Base-by-base conservation (phyloP, 1,140 invertebrate species). In the Dufourea novaeangliae region DNA sequence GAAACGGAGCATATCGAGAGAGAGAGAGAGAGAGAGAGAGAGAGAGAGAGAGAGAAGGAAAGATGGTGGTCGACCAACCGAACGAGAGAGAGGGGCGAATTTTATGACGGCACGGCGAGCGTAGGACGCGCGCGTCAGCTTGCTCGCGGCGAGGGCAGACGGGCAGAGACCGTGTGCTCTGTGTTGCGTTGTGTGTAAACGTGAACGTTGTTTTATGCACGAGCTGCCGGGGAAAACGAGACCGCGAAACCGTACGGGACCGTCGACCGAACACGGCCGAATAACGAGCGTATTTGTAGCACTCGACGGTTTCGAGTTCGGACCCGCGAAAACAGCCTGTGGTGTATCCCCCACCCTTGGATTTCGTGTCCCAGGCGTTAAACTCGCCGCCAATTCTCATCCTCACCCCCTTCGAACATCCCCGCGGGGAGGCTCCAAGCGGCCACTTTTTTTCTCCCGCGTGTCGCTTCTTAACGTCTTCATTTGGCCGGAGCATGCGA, bases 51-150 rank as follows among this genome's bases (percentile, higher is more conserved):
- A 14, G 7, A 14, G 20, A 14, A n/a, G n/a, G n/a, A n/a, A n/a
- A n/a, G n/a, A n/a, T n/a, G n/a, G n/a, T n/a, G n/a, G n/a, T n/a
- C n/a, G n/a, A n/a, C n/a, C n/a, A n/a, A 68, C 78, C 52, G 79
- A 80, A 68, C 80, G 79, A 46, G 44, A 20, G 41, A 44, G 41
- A 14, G 7, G 41, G 63, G 73, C 82, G 85, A n/a, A n/a, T 88
- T 89, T 89, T 89, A 89, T 83, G 84, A 78, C 85, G 56, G 73
- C 78, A 71, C 66, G 62, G 25, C n/a, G n/a, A n/a, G n/a, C n/a
- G n/a, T n/a, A n/a, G 50, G 37, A 22, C 52, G 20, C 29, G 29
- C 56, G 73, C 61, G 64, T 72, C 63, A 69, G 57, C 62, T 57
- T 70, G 46, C 50, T 32, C 63, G 67, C 37, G 62, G 54, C 41